phyloP scores from a whole-genome alignment of 2,888 invertebrate species.

The Lepidocyrtinus sp. region DNA sequence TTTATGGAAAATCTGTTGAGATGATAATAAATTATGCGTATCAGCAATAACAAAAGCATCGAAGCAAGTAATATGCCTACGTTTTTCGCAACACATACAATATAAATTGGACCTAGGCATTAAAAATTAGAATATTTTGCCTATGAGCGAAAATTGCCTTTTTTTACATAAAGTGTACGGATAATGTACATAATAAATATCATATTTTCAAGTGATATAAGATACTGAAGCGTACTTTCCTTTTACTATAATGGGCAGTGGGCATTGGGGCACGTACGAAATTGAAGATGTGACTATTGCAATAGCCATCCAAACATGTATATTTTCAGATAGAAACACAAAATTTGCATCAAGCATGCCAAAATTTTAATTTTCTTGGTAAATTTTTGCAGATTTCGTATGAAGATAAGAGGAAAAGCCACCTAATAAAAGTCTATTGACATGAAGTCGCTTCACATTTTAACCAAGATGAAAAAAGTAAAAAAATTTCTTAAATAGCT shows the following conservation, averaged over 20 bases:
- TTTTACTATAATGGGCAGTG: constrained; percentile 18
- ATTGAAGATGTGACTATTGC: constrained; percentile 5
- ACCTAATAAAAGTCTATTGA: neutral
- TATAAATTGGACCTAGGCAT: constrained; percentile 7
- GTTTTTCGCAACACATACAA: neutral
- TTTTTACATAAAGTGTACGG: constrained; percentile 12
- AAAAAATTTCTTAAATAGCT: no score
- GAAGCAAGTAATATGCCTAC: neutral
- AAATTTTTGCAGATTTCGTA: neutral
- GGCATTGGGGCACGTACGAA: neutral
- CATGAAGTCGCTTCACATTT: neutral
- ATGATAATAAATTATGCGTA: constrained; percentile 1
- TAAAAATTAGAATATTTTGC: neutral
- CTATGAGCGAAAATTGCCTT: neutral
- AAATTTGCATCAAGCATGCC: constrained; percentile 5
- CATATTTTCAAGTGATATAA: neutral
- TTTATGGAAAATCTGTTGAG: neutral
- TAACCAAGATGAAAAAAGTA: no score
- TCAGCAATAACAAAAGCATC: neutral
- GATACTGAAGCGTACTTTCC: neutral
- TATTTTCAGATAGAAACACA: constrained; percentile 17
- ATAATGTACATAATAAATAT: neutral
- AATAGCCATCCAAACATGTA: constrained; percentile 39
- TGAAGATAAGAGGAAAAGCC: neutral
- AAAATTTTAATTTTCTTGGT: constrained; percentile 12